These are phyloP conservation scores for Peromyscus leucopus DNA, from an alignment of 2,113 vertebrate species.

Conservation along the genomic window DNA sequence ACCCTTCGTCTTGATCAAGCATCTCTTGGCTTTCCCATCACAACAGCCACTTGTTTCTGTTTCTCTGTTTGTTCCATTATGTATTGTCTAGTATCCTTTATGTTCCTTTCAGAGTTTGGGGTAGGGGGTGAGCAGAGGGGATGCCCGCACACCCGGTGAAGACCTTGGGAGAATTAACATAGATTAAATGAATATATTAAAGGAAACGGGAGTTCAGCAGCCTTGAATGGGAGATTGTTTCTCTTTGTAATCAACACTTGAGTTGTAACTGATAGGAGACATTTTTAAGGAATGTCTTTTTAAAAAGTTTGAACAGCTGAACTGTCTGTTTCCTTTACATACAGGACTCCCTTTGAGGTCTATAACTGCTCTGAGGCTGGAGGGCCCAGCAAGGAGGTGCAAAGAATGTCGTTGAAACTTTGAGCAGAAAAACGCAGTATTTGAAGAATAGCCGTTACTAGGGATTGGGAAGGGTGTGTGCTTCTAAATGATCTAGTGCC, in stretches of 20 bases:
- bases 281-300: constrained; percentile 64
- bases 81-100: constrained; percentile 69
- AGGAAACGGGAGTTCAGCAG: constrained; percentile 51
- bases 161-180: constrained; percentile 66
- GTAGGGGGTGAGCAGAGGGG: not conserved
- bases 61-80: constrained; percentile 67
- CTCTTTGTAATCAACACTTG: constrained; percentile 73
- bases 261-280: constrained; percentile 71
- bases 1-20: constrained; percentile 71
- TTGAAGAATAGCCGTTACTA: not conserved
- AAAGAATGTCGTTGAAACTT: not conserved
- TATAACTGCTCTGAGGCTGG: not conserved
- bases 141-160: not conserved
- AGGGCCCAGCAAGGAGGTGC: not conserved
- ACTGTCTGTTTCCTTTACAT: constrained; percentile 49
- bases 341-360: constrained; percentile 39
- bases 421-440: not conserved
- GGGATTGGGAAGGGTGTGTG: not conserved
- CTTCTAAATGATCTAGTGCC: not conserved
- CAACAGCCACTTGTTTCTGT: constrained; percentile 76
- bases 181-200: constrained; percentile 71
- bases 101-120: constrained; percentile 66
- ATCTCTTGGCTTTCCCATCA: constrained; percentile 60
- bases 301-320: not conserved
- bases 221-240: constrained; percentile 76